These are phyloP conservation scores for Agriopis aurantiaria DNA, from an alignment of 2,888 invertebrate genomes.

Conservation along the genomic window DNA sequence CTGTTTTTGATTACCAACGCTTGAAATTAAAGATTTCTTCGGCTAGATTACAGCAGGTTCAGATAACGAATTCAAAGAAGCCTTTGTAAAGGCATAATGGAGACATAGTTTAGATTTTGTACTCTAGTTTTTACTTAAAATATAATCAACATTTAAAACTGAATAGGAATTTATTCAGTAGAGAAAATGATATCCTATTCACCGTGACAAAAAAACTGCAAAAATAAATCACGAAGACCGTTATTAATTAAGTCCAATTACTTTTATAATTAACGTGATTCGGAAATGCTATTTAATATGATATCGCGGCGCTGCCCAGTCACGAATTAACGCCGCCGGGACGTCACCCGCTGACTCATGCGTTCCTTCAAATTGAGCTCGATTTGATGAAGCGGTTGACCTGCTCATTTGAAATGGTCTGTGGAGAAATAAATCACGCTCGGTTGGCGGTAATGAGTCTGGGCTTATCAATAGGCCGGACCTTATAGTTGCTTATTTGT, in stretches of 20 bases:
- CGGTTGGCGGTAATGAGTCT: not conserved
- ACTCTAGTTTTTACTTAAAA: no score
- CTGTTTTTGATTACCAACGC: slow-evolving; percentile 7
- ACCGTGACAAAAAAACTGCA: not conserved
- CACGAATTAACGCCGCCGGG: slow-evolving; percentile 21
- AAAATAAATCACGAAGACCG: slow-evolving; percentile 8
- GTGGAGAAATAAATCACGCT: slow-evolving; percentile 21
- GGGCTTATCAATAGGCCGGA: slow-evolving; percentile 1
- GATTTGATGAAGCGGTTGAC: slow-evolving; percentile 20
- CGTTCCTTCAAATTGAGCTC: slow-evolving; percentile 24
- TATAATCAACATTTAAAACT: no score
- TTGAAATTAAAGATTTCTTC: slow-evolving; percentile 18
- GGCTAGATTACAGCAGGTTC: slow-evolving; percentile 6
- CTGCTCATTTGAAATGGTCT: slow-evolving; percentile 15
- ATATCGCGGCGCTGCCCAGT: slow-evolving; percentile 7
- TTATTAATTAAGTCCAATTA: slow-evolving; percentile 31
- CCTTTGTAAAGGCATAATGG: no score
- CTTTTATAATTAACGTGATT: slow-evolving; percentile 24
- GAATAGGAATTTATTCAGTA: no score
- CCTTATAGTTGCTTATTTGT: no score
- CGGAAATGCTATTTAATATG: slow-evolving; percentile 25
- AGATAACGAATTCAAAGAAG: not conserved
- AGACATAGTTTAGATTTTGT: no score
- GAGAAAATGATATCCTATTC: no score
- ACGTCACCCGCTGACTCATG: slow-evolving; percentile 32